A percentile compares a stretch with the other conserved stretches of the same genome.
Conservation (phyloP, 2,888 invertebrate genomes). For the Hydraecia micacea region DNA sequence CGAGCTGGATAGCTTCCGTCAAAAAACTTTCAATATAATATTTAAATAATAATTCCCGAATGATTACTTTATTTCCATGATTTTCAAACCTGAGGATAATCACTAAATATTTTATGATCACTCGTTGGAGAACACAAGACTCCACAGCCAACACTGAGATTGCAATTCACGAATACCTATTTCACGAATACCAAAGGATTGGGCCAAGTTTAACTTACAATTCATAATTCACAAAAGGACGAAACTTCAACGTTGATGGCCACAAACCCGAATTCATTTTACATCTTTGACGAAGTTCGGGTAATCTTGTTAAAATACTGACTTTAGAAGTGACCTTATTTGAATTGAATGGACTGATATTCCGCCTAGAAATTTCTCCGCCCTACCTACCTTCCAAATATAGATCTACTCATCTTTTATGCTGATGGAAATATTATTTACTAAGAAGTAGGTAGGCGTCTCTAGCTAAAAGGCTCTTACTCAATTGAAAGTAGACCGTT, state of each 20-base stretch:
- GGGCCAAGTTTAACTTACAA: slow-evolving; percentile 42
- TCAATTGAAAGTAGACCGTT: slow-evolving; percentile 1
- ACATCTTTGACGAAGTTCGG: slow-evolving; percentile 63
- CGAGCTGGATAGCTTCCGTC: too few relatives aligned
- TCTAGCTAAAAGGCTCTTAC: background rate
- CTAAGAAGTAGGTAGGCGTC: background rate
- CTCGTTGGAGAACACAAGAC: background rate
- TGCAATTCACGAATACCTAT: slow-evolving; percentile 19
- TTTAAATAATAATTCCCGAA: background rate
- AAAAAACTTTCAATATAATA: background rate
- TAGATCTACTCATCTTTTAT: slow-evolving; percentile 38
- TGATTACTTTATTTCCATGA: background rate
- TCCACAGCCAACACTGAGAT: slow-evolving; percentile 4
- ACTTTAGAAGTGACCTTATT: slow-evolving; percentile 39
- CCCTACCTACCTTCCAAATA: slow-evolving; percentile 5
- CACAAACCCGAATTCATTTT: slow-evolving; percentile 57
- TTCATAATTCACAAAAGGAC: slow-evolving; percentile 58
- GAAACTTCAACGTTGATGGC: slow-evolving; percentile 52
- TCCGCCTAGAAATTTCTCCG: slow-evolving; percentile 5
- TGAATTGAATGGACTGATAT: slow-evolving; percentile 27
- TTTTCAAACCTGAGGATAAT: background rate
- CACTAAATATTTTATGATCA: background rate
- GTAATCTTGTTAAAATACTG: slow-evolving; percentile 58
- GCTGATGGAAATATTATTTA: slow-evolving; percentile 29
- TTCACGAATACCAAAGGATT: slow-evolving; percentile 34